Conservation (phyloP, 2,888 invertebrate genomes). For the Caenorhabditis japonica region DNA sequence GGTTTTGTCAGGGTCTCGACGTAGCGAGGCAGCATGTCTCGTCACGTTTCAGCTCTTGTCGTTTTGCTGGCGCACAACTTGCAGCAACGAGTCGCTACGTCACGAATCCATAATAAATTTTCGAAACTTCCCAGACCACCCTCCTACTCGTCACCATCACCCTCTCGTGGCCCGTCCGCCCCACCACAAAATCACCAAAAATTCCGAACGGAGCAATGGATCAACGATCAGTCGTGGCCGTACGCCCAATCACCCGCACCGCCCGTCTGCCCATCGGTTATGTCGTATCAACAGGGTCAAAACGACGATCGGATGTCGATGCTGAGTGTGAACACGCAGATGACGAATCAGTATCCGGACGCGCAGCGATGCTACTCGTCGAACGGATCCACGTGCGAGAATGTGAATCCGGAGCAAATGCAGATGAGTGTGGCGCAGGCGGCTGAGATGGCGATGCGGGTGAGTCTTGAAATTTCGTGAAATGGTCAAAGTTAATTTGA, state of each 20-base stretch:
- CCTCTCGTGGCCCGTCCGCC: constrained; percentile 10
- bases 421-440: constrained; percentile 1
- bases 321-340: constrained; percentile 48
- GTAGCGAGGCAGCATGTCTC: no score
- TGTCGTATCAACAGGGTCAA: constrained; percentile 28
- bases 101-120: no score
- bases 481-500: no score
- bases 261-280: constrained; percentile 41
- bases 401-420: constrained; percentile 46
- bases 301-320: constrained; percentile 53
- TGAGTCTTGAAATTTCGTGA: constrained; percentile 15
- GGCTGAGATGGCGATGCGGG: constrained; percentile 23
- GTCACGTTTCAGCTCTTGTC: no score
- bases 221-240: constrained; percentile 42
- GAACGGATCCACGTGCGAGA: constrained; percentile 50
- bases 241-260: constrained; percentile 43
- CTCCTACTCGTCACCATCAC: constrained; percentile 40
- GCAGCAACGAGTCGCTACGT: no score
- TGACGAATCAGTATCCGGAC: constrained; percentile 39
- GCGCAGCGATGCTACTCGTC: constrained; percentile 51
- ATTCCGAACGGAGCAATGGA: constrained; percentile 46
- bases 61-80: no score
- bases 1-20: no score
- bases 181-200: constrained; percentile 15
- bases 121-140: no score